A percentile compares a stretch with the other conserved stretches of the same genome.
Evolutionary conservation across 2,888 invertebrate genomes (phyloP).

Genomic region (Caenorhabditis sp.): DNA sequence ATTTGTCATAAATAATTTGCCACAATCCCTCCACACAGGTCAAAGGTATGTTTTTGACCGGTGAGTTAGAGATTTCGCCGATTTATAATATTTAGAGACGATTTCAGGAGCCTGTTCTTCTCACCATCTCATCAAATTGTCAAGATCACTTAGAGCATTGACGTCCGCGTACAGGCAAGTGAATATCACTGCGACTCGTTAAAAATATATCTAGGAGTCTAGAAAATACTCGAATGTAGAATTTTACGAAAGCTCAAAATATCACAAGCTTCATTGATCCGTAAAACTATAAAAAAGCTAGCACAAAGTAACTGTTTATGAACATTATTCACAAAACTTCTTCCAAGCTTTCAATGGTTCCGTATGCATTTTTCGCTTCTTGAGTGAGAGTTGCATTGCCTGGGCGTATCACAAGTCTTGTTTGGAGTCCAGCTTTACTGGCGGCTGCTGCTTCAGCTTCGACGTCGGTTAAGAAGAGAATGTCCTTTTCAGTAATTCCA

Average conservation of each 20-base stretch:
- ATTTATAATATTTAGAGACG: too few relatives aligned
- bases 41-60: too few relatives aligned
- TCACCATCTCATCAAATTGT: too few relatives aligned
- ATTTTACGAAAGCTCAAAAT: background rate
- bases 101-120: too few relatives aligned
- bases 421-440: conserved; percentile 88
- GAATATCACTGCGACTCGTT: background rate
- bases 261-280: background rate
- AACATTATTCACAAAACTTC: conserved; percentile 62
- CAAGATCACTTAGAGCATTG: too few relatives aligned
- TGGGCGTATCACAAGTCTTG: conserved; percentile 89
- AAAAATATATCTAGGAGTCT: conserved; percentile 7
- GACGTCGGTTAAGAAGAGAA: conserved; percentile 93
- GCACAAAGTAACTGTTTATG: background rate
- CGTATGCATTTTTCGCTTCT: conserved; percentile 83
- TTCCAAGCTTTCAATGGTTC: conserved; percentile 59
- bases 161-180: too few relatives aligned
- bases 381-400: conserved; percentile 89
- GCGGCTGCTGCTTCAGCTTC: conserved; percentile 93
- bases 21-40: too few relatives aligned
- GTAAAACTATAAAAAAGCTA: background rate
- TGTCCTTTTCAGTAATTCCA: conserved; percentile 87
- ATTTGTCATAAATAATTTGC: too few relatives aligned
- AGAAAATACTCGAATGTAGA: background rate
- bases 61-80: too few relatives aligned